Conservation (phyloP, 2,797 vertebrate genomes). For the Chelonia mydas region DNA sequence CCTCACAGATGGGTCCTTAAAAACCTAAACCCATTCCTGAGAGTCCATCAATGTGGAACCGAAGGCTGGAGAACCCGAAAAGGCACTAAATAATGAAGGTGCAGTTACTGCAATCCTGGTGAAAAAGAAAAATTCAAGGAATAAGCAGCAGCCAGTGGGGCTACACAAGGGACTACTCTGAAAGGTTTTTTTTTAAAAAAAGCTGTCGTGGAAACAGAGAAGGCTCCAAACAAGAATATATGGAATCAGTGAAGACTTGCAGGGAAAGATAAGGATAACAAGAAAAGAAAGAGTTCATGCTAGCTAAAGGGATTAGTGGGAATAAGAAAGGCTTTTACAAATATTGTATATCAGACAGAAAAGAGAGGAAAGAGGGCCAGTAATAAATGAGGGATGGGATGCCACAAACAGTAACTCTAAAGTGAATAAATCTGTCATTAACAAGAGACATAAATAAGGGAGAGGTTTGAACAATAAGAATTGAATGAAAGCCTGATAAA, state of each 20-base stretch:
- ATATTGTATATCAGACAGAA: constrained; percentile 60
- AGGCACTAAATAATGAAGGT: constrained; percentile 12
- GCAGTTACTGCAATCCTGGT: background rate
- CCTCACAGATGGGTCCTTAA: constrained; percentile 43
- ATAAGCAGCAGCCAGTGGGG: background rate
- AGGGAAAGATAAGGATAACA: constrained; percentile 42
- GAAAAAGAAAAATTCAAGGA: constrained; percentile 33
- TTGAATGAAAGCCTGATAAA: background rate
- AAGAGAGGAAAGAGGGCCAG: constrained; percentile 50
- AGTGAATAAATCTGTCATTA: constrained; percentile 57
- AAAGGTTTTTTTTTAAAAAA: background rate
- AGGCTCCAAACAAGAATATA: constrained; percentile 42
- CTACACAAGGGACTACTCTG: constrained; percentile 5
- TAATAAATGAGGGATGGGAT: constrained; percentile 64
- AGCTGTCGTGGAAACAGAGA: constrained; percentile 13
- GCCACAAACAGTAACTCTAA: constrained; percentile 58
- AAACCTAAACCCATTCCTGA: constrained; percentile 3
- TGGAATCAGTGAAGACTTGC: constrained; percentile 53
- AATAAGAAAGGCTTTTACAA: constrained; percentile 69
- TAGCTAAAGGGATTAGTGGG: constrained; percentile 60
- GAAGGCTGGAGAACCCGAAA: constrained; percentile 24
- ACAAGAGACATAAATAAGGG: constrained; percentile 62
- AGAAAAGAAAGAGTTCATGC: constrained; percentile 43
- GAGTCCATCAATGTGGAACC: background rate
- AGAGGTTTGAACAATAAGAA: constrained; percentile 48